phyloP scores from a whole-genome alignment of 1,140 invertebrate genomes.

The Drosophila gunungcola region DNA sequence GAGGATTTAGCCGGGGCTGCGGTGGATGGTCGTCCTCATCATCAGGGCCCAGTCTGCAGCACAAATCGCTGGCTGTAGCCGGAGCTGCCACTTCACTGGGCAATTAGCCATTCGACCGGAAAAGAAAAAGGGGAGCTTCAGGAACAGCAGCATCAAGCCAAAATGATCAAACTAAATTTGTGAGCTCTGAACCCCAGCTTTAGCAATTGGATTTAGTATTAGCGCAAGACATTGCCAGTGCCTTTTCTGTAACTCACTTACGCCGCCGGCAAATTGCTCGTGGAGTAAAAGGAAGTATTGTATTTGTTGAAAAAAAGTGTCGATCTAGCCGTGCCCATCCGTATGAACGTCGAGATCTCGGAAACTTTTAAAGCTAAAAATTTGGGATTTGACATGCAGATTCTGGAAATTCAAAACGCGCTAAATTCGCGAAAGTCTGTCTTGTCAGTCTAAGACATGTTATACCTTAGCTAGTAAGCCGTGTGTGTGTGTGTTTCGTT shows the following conservation, averaged over 20 bases:
- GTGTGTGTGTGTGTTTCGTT: no score
- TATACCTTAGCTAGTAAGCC: no score
- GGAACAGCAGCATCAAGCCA: constrained; percentile 34
- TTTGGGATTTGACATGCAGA: no score
- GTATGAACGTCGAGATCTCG: no score
- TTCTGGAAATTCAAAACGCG: no score
- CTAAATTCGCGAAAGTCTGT: no score
- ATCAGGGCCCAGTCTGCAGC: constrained; percentile 8
- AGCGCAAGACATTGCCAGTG: constrained; percentile 18
- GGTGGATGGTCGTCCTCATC: constrained; percentile 64
- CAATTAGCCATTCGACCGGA: constrained; percentile 73
- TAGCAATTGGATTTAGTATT: constrained; percentile 34
- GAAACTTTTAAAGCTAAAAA: no score
- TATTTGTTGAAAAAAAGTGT: no score
- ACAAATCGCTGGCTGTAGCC: constrained; percentile 36
- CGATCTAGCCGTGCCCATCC: no score
- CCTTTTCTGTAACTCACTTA: neutral
- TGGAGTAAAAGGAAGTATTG: no score
- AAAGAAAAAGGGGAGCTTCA: constrained; percentile 76
- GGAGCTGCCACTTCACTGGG: constrained; percentile 72
- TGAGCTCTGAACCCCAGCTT: constrained; percentile 53
- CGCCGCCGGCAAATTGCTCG: neutral
- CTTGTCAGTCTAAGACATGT: no score
- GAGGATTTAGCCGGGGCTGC: constrained; percentile 57
- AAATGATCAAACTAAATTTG: constrained; percentile 54